phyloP scores from a whole-genome alignment of 2,113 vertebrate species.

The Alces alces region DNA sequence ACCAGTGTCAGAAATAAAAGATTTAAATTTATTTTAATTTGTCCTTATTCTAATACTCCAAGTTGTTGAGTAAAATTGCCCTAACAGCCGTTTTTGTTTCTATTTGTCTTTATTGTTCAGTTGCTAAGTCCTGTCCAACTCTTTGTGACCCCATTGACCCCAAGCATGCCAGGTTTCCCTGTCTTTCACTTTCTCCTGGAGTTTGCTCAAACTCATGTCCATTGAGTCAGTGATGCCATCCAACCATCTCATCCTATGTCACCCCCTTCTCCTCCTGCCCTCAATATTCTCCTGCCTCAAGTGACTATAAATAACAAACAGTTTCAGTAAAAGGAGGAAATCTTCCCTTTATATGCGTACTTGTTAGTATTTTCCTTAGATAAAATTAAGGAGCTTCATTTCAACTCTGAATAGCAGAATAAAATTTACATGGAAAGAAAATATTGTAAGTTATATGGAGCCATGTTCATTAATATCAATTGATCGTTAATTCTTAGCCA shows the following conservation, averaged over 20 bases:
- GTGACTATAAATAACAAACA: not conserved
- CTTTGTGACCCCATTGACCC: not conserved
- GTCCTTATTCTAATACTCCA: not conserved
- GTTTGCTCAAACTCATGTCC: not conserved
- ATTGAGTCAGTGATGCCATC: not conserved
- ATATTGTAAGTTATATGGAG: constrained; percentile 14
- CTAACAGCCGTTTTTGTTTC: not conserved
- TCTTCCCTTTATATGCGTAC: not conserved
- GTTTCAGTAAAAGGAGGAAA: not conserved
- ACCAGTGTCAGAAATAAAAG: not conserved
- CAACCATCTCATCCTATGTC: not conserved
- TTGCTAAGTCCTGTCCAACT: not conserved
- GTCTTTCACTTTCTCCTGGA: not conserved
- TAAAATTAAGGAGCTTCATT: not conserved
- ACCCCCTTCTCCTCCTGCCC: not conserved
- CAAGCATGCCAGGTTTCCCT: not conserved
- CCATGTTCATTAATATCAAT: constrained; percentile 29
- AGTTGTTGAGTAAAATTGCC: not conserved
- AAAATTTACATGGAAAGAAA: constrained; percentile 10
- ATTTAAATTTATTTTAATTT: not conserved
- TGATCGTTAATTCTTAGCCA: constrained; percentile 9
- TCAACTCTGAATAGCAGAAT: constrained; percentile 20
- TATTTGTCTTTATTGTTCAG: not conserved
- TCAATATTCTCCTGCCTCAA: not conserved
- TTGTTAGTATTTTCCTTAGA: not conserved